Percentiles rank a stretch among this genome's conserved stretches.
Evolutionary conservation across 2,888 invertebrate species (phyloP).

Genomic region (Hydraecia micacea): DNA sequence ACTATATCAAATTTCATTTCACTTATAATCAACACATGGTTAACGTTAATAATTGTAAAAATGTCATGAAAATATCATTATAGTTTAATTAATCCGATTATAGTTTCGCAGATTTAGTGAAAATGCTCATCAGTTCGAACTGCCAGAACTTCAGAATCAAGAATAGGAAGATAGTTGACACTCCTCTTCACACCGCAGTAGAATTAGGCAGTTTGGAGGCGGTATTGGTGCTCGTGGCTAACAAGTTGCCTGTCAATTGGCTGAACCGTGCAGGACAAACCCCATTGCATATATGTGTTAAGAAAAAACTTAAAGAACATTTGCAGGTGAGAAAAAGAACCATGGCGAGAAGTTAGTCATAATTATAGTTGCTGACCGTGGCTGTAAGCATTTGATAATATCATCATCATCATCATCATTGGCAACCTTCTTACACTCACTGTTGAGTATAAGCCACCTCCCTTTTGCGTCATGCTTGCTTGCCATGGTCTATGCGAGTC

Average conservation of each 20-base stretch:
- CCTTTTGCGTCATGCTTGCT: not conserved
- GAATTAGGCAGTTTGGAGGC: constrained; percentile 57
- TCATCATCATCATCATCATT: not conserved
- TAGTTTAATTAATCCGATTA: too few species aligned
- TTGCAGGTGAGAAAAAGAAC: constrained; percentile 56
- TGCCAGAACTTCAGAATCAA: constrained; percentile 33
- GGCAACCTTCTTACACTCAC: not conserved
- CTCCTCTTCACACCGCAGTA: constrained; percentile 64
- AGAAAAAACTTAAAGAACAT: constrained; percentile 68
- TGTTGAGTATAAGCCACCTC: not conserved
- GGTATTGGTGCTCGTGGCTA: constrained; percentile 37
- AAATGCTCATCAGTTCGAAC: constrained; percentile 37
- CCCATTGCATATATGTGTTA: constrained; percentile 79
- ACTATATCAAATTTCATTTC: not conserved
- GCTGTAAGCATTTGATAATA: not conserved
- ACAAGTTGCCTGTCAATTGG: constrained; percentile 44
- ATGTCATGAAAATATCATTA: constrained; percentile 5
- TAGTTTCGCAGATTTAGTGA: constrained; percentile 62
- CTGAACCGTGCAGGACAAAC: constrained; percentile 72
- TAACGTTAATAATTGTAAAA: not conserved
- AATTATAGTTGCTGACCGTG: not conserved
- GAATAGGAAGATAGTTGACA: constrained; percentile 47
- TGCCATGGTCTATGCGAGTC: not conserved
- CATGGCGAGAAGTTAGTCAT: not conserved
- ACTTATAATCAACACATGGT: not conserved